Percentiles rank a stretch among this genome's conserved stretches.
Conservation (phyloP, 1,140 invertebrate species). For the Danaus melanippus region DNA sequence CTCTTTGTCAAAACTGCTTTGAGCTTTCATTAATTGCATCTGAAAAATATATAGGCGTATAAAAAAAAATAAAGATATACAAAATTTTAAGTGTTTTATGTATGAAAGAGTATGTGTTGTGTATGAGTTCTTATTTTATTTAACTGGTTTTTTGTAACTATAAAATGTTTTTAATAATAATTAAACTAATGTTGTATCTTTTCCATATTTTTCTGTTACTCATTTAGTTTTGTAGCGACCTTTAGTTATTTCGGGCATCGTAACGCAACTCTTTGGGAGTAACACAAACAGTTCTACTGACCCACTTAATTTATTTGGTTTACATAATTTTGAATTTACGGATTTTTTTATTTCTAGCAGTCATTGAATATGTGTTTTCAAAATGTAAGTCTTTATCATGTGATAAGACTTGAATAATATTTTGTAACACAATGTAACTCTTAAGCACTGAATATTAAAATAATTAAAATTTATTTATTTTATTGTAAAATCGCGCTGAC, state of each 20-base stretch:
- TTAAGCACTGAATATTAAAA: too few species aligned
- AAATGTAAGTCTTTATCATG: too few species aligned
- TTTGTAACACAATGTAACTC: too few species aligned
- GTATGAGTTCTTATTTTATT: slow-evolving; percentile 52
- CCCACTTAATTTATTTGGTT: slow-evolving; percentile 31
- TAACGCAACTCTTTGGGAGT: slow-evolving; percentile 23
- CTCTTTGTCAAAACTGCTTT: slow-evolving; percentile 72
- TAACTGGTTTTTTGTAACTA: slow-evolving; percentile 25
- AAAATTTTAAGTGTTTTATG: background rate
- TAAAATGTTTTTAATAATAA: too few species aligned
- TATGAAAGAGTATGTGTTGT: slow-evolving; percentile 21
- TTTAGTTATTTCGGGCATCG: slow-evolving; percentile 55
- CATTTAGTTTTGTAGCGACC: slow-evolving; percentile 29
- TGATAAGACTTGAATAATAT: too few species aligned
- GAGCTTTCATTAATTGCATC: slow-evolving; percentile 75
- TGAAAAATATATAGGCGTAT: slow-evolving; percentile 25
- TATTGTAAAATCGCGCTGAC: too few species aligned
- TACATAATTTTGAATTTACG: too few species aligned
- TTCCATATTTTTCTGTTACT: too few species aligned
- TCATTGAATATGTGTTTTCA: too few species aligned
- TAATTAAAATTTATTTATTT: too few species aligned
- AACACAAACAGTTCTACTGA: slow-evolving; percentile 35
- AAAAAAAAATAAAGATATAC: background rate
- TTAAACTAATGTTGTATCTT: too few species aligned
- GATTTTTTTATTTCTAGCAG: too few species aligned